Percentiles rank a stretch among this genome's conserved stretches.
These are phyloP conservation scores for Sebastes variabilis DNA, from an alignment of 2,797 vertebrate genomes.

Conservation along the genomic window DNA sequence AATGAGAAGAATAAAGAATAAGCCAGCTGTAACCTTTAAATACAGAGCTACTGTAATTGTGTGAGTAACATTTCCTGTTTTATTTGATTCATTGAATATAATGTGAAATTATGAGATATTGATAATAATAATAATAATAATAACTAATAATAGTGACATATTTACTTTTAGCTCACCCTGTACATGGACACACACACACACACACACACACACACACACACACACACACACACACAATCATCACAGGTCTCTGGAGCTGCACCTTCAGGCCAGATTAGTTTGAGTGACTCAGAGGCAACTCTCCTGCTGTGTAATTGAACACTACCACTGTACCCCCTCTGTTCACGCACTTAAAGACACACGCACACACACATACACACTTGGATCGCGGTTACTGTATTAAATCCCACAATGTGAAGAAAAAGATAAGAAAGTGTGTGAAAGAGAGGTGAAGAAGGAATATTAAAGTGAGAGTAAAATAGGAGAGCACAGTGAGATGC, in stretches of 20 bases:
- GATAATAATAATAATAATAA: background rate
- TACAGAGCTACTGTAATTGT: background rate
- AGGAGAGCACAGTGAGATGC: constrained; percentile 41
- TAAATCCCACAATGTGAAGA: constrained; percentile 26
- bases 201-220: background rate
- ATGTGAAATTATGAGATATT: background rate
- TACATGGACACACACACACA: background rate
- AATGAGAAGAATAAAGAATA: background rate
- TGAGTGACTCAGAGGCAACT: constrained; percentile 64
- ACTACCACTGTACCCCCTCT: constrained; percentile 39
- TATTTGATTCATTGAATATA: background rate
- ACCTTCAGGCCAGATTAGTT: constrained; percentile 70
- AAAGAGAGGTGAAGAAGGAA: constrained; percentile 35
- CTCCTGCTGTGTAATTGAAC: constrained; percentile 67
- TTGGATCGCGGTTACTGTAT: background rate
- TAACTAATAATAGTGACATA: background rate
- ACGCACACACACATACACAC: constrained; percentile 32
- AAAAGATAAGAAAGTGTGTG: constrained; percentile 26
- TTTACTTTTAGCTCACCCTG: background rate
- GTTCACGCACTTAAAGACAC: constrained; percentile 26
- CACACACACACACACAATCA: background rate
- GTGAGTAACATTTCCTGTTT: background rate
- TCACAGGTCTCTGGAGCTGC: constrained; percentile 48
- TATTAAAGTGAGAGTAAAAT: constrained; percentile 50
- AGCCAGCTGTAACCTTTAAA: background rate